Conservation (phyloP, 2,113 vertebrate genomes). For the Neodontobutis hainanensis region DNA sequence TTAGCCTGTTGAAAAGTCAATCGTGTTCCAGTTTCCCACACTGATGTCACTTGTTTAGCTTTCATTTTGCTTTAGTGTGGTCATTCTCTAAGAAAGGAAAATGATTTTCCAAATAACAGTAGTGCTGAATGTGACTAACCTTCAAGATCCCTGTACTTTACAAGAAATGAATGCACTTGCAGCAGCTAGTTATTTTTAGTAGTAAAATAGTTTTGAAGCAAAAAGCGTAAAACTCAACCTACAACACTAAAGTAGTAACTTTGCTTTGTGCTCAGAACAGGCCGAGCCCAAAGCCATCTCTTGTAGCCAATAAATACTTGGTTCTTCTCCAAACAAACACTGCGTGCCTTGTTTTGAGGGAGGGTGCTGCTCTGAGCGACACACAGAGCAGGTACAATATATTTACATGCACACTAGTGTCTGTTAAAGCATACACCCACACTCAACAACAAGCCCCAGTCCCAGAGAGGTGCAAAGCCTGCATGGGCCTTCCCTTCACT, state of each 20-base stretch:
- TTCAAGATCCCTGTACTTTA: no score
- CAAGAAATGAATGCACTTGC: no score
- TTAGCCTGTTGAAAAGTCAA: slow-evolving; percentile 18
- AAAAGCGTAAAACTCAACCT: background rate
- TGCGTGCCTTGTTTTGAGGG: slow-evolving; percentile 63
- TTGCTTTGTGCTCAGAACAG: slow-evolving; percentile 16
- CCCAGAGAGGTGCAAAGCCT: slow-evolving; percentile 67
- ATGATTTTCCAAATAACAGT: slow-evolving; percentile 9
- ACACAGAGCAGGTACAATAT: slow-evolving; percentile 46
- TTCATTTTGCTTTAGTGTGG: slow-evolving; percentile 36
- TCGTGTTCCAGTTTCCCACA: slow-evolving; percentile 46
- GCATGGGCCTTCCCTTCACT: slow-evolving; percentile 58
- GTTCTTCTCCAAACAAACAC: slow-evolving; percentile 56
- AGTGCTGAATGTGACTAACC: no score
- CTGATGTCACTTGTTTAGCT: slow-evolving; percentile 45
- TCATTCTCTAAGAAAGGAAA: slow-evolving; percentile 14
- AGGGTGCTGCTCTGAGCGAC: slow-evolving; percentile 30
- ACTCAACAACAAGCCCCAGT: slow-evolving; percentile 18
- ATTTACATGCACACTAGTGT: slow-evolving; percentile 52
- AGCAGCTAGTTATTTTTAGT: no score
- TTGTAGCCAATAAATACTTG: slow-evolving; percentile 59
- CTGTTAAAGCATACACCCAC: slow-evolving; percentile 21
- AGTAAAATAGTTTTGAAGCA: no score
- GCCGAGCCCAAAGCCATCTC: slow-evolving; percentile 32
- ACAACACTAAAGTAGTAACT: slow-evolving; percentile 9